A percentile compares a stretch with the other conserved stretches of the same genome.
phyloP scores from a whole-genome alignment of 2,888 invertebrate species.

The Choristoneura rosaceana region DNA sequence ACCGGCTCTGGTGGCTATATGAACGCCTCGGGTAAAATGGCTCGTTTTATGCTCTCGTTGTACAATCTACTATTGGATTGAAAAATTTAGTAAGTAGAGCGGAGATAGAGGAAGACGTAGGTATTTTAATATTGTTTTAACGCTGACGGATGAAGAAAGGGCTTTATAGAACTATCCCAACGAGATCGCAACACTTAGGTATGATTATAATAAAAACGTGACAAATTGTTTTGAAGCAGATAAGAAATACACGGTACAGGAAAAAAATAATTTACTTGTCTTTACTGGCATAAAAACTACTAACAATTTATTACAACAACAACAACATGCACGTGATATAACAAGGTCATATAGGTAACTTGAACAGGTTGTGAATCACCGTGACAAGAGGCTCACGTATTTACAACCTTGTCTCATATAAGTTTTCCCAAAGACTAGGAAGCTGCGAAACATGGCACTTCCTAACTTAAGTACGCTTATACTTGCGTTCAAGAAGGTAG shows the following conservation, averaged over 20 bases:
- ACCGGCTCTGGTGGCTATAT: too few species aligned
- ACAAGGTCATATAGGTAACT: constrained; percentile 10
- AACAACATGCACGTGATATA: constrained; percentile 11
- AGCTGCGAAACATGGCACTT: constrained; percentile 33
- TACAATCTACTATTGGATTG: too few species aligned
- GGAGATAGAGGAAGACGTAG: too few species aligned
- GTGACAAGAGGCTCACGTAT: constrained; percentile 1
- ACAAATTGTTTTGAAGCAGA: too few species aligned
- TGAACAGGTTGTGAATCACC: constrained; percentile 18
- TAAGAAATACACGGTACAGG: not conserved
- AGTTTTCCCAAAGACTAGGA: constrained; percentile 39
- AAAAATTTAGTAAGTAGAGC: too few species aligned
- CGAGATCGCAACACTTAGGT: too few species aligned
- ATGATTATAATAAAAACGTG: too few species aligned
- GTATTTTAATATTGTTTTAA: too few species aligned
- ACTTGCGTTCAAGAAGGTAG: not conserved
- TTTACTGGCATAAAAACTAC: not conserved
- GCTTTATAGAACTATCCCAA: too few species aligned
- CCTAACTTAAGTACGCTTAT: not conserved
- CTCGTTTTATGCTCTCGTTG: too few species aligned
- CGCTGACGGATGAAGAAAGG: too few species aligned
- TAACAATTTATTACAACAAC: constrained; percentile 7
- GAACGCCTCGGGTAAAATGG: too few species aligned
- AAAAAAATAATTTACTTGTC: not conserved
- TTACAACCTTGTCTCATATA: constrained; percentile 30